These are phyloP conservation scores for Diplazon laetatorius DNA, from an alignment of 2,888 invertebrate species.

Conservation along the genomic window DNA sequence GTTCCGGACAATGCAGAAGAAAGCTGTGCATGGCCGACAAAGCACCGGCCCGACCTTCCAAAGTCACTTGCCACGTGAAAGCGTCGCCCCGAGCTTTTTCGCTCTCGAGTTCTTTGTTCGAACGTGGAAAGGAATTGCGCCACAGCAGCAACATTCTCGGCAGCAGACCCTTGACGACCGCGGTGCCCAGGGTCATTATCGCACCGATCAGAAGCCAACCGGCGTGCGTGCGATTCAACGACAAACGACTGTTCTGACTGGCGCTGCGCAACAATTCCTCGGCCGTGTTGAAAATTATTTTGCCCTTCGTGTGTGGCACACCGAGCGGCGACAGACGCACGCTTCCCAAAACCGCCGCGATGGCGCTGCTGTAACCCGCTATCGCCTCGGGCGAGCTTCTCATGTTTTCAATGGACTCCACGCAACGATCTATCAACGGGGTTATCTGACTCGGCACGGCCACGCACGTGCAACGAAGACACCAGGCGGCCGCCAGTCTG, in stretches of 20 bases:
- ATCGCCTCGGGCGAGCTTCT: slow-evolving; percentile 95
- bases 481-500: slow-evolving; percentile 97
- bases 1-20: slow-evolving; percentile 93
- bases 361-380: slow-evolving; percentile 95
- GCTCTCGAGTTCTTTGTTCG: slow-evolving; percentile 97
- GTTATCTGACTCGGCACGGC: slow-evolving; percentile 98
- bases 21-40: slow-evolving; percentile 98
- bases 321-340: slow-evolving; percentile 95
- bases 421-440: slow-evolving; percentile 94
- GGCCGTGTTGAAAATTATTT: slow-evolving; percentile 97
- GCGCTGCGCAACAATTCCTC: slow-evolving; percentile 98
- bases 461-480: slow-evolving; percentile 94
- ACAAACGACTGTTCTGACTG: slow-evolving; percentile 97
- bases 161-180: slow-evolving; percentile 95
- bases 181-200: slow-evolving; percentile 96
- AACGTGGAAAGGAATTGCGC: slow-evolving; percentile 99
- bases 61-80: slow-evolving; percentile 99
- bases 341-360: slow-evolving; percentile 96
- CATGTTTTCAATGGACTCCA: slow-evolving; percentile 94
- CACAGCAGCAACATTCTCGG: slow-evolving; percentile 97
- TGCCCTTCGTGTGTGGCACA: slow-evolving; percentile 98
- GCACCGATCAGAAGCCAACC: slow-evolving; percentile 99
- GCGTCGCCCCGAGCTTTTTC: slow-evolving; percentile 98
- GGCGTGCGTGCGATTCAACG: slow-evolving; percentile 96
- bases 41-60: slow-evolving; percentile 98